Conservation (phyloP, 2,113 vertebrate genomes). For the Microtus ochrogaster region DNA sequence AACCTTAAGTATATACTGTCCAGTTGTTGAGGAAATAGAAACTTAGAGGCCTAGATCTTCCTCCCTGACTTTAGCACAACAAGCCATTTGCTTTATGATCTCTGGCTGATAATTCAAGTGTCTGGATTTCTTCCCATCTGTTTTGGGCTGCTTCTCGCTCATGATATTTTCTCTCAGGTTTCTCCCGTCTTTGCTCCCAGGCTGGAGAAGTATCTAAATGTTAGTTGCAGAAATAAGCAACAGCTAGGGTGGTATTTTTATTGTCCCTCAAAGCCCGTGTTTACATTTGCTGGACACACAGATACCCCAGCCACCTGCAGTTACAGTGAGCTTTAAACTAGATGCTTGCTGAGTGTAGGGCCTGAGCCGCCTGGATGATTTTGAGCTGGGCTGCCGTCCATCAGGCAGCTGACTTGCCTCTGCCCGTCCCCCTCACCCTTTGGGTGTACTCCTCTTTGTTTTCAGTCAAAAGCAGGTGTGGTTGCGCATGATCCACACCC, state of each 20-base stretch:
- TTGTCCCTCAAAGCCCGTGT: background rate
- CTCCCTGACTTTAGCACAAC: slow-evolving; percentile 7
- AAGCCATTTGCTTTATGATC: slow-evolving; percentile 7
- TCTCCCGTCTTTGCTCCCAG: background rate
- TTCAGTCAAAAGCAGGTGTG: slow-evolving; percentile 40
- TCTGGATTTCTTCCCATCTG: background rate
- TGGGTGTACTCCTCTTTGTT: background rate
- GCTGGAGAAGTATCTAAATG: background rate
- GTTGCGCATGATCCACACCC: background rate
- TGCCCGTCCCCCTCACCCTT: background rate
- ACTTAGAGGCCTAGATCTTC: background rate
- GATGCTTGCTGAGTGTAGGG: background rate
- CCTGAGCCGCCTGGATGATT: background rate
- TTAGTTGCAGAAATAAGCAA: background rate
- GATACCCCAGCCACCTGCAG: background rate
- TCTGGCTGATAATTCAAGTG: background rate
- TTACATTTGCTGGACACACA: background rate
- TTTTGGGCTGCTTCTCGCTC: background rate
- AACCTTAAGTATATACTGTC: slow-evolving; percentile 1
- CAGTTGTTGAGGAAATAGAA: slow-evolving; percentile 21
- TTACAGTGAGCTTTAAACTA: background rate
- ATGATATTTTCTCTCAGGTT: background rate
- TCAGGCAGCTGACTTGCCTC: background rate
- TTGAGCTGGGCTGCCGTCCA: background rate
- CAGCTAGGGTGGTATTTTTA: background rate